Evolutionary conservation across 2,113 vertebrate genomes (phyloP).

Genomic region (Tretioscincus oriximinensis): DNA sequence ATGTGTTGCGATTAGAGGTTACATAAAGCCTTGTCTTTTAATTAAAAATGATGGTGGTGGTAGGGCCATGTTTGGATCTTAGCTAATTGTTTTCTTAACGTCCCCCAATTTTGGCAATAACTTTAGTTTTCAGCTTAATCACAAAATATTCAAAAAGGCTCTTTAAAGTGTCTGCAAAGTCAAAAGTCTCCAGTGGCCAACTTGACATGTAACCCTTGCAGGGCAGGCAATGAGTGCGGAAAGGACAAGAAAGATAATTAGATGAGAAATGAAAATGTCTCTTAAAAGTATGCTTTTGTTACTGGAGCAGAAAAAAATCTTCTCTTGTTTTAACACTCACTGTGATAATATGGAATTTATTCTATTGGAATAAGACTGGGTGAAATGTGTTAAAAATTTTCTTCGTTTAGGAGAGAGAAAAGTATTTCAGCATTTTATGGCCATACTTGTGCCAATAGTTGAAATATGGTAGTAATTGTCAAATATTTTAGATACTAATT

Average conservation of each 20-base stretch:
- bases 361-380: rapidly evolving
- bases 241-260: too few species aligned
- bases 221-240: too few species aligned
- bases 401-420: background rate
- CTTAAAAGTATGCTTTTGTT: too few species aligned
- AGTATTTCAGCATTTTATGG: rapidly evolving
- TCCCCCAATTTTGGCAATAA: too few species aligned
- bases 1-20: background rate
- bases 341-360: background rate
- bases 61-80: background rate
- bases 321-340: background rate
- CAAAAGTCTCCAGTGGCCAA: too few species aligned
- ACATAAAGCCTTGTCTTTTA: too few species aligned
- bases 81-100: background rate
- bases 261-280: too few species aligned
- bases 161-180: too few species aligned
- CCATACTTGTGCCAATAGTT: background rate
- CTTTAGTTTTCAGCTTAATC: too few species aligned
- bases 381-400: background rate
- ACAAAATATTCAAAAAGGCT: too few species aligned
- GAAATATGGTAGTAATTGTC: background rate
- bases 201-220: too few species aligned
- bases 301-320: background rate
- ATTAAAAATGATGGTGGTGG: background rate
- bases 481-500: background rate